phyloP scores from a whole-genome alignment of 2,888 invertebrate species.

The Cataglyphis altisquamis region DNA sequence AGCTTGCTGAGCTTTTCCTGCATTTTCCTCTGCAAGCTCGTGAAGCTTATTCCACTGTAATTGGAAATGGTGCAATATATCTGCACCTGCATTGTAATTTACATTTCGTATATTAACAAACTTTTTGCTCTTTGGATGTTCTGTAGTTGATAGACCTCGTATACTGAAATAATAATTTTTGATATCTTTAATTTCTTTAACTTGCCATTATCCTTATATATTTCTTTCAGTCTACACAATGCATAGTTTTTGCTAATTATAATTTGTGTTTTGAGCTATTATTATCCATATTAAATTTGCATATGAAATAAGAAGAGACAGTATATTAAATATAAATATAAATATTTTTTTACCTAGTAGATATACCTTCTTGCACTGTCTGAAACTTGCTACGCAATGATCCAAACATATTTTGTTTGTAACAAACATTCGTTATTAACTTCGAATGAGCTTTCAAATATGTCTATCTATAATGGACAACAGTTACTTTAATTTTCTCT shows the following conservation, averaged over 20 bases:
- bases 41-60: slow-evolving; percentile 91
- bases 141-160: slow-evolving; percentile 80
- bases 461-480: neutral
- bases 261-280: neutral
- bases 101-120: slow-evolving; percentile 78
- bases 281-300: neutral
- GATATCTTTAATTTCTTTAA: neutral
- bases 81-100: slow-evolving; percentile 90
- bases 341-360: slow-evolving; percentile 81
- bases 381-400: slow-evolving; percentile 83
- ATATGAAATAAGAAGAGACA: neutral
- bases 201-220: neutral
- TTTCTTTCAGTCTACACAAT: neutral
- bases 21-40: slow-evolving; percentile 90
- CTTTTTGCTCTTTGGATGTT: slow-evolving; percentile 78
- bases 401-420: slow-evolving; percentile 81
- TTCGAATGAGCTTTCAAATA: neutral
- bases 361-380: slow-evolving; percentile 85
- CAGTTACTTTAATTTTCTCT: neutral
- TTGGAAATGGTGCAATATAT: slow-evolving; percentile 91
- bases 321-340: neutral
- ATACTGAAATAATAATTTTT: slow-evolving; percentile 77
- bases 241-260: neutral
- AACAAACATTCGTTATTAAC: slow-evolving; percentile 22
- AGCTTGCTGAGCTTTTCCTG: slow-evolving; percentile 88